Evolutionary conservation across 2,888 invertebrate genomes (phyloP), one percentile per base, ranked within the genome.

Genomic region (Acanthosepion pharaonis): DNA sequence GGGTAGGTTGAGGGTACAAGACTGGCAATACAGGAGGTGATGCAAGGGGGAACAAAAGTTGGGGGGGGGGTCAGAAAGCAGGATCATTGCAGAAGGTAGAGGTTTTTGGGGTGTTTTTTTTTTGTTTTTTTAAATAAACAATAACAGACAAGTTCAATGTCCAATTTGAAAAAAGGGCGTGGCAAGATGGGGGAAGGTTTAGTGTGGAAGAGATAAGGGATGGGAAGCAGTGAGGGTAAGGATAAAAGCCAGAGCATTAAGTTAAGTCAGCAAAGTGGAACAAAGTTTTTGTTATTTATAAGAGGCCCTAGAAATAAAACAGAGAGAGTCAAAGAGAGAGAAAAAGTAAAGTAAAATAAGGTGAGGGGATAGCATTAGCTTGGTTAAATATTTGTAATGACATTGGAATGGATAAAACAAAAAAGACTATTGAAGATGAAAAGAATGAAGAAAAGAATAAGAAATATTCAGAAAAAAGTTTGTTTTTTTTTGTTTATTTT

Each of bases 161-260:
- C 33, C 78, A n/a, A 78, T 78, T 78, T 78, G 3, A n/a, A n/a
- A n/a, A 33, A n/a, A 23, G 78, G 78, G 78, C 78, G n/a, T 78
- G 78, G 78, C 78, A 78, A 4, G n/a, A n/a, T 59, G 78, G 15
- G 78, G n/a, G 78, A n/a, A 11, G 0, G n/a, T n/a, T 33, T n/a
- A 78, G n/a, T 33, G 9, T 78, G 78, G n/a, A 78, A 33, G n/a
- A 23, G 25, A 64, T 64, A 4, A n/a, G 78, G 15, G 78, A n/a
- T 78, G n/a, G 78, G n/a, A 33, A 78, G 2, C n/a, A n/a, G 78
- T 78, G 5, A n/a, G n/a, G n/a, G 78, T n/a, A n/a, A 18, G n/a
- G n/a, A 78, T 78, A 78, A 78, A 78, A 78, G 78, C n/a, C n/a
- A 15, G n/a, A 78, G 78, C 78, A 78, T 78, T 78, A 78, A 78